Evolutionary conservation across 2,888 invertebrate species (phyloP), one percentile per base, ranked within the genome.

Genomic region (Tribolium freemani): DNA sequence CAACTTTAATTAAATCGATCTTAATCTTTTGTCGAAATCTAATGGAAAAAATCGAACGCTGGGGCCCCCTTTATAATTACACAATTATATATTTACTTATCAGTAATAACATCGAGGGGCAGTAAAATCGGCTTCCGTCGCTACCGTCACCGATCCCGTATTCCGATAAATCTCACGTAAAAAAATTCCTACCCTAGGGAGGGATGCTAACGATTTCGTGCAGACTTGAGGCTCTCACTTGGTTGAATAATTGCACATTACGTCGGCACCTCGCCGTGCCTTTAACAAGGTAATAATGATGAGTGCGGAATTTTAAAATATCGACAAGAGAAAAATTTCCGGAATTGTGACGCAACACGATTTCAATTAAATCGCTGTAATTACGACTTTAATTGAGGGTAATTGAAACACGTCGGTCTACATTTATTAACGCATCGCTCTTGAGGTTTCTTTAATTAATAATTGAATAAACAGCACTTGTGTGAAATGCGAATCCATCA

Each of bases 1-100:
- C 9, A 45, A 45, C 13, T 38, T 60, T 69, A 69, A 69, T 69
- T 69, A 69, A 69, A 64, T 64, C 64, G 63, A 57, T 68, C 20
- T 66, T 38, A 53, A 63, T 63, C 63, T 63, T 10, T 50, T 50
- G 56, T 56, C 26, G 56, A 50, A 57, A 71, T 71, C 71, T 64
- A 71, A 64, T 58, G 57, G 64, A 63, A 66, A 11, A 71, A 70
- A 48, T 57, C 68, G 57, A 26, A 16, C 58, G 51, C 13, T 21
- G 38, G 21, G 16, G 46, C 46, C 63, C 69, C 63, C 61, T 57
- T 72, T 72, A 73, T 73, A 73, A 73, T 73, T 73, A 73, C 69
- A 73, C 73, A 73, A 73, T 73, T 73, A 73, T 73, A 69, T 58
- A 69, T 73, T 73, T 69, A 60, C 73, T 73, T 73, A 73, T 73